A percentile compares a stretch with the other conserved stretches of the same genome.
Evolutionary conservation across 2,888 invertebrate species (phyloP).

Genomic region (Drosophila dives): DNA sequence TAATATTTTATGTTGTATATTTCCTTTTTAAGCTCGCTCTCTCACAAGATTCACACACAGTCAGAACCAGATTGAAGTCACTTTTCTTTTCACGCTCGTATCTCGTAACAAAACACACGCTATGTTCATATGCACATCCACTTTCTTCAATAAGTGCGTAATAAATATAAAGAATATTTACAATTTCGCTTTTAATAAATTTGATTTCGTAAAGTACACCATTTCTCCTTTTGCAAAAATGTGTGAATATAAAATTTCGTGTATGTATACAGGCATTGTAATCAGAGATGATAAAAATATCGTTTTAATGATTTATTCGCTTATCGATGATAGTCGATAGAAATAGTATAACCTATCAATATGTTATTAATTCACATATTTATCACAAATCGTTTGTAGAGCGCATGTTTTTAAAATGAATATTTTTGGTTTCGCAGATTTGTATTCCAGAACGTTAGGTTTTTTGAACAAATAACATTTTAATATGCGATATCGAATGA

Average conservation of each 20-base stretch:
- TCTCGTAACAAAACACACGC: slow-evolving; percentile 73
- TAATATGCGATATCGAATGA: not conserved
- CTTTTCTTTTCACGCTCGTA: slow-evolving; percentile 74
- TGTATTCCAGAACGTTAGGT: not conserved
- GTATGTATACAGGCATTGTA: slow-evolving; percentile 42
- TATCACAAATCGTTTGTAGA: not conserved
- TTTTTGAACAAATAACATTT: not conserved
- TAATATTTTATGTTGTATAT: slow-evolving; percentile 65
- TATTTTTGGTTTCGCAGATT: not conserved
- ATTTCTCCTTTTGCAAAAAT: slow-evolving; percentile 52
- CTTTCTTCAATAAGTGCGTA: slow-evolving; percentile 73
- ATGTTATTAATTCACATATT: not conserved
- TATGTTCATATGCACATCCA: slow-evolving; percentile 71
- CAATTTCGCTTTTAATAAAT: slow-evolving; percentile 68
- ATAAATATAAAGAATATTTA: slow-evolving; percentile 76
- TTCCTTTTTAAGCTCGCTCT: slow-evolving; percentile 69
- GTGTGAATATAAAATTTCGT: slow-evolving; percentile 31
- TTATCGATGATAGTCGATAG: not conserved
- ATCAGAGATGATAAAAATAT: not conserved
- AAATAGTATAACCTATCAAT: not conserved
- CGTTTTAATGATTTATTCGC: not conserved
- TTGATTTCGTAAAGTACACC: slow-evolving; percentile 62
- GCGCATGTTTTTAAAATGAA: not conserved
- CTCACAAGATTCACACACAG: slow-evolving; percentile 79
- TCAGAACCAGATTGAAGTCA: slow-evolving; percentile 69